A percentile compares a stretch with the other conserved stretches of the same genome.
Conservation (phyloP, 2,797 vertebrate genomes). For the Lepus oiostolus region DNA sequence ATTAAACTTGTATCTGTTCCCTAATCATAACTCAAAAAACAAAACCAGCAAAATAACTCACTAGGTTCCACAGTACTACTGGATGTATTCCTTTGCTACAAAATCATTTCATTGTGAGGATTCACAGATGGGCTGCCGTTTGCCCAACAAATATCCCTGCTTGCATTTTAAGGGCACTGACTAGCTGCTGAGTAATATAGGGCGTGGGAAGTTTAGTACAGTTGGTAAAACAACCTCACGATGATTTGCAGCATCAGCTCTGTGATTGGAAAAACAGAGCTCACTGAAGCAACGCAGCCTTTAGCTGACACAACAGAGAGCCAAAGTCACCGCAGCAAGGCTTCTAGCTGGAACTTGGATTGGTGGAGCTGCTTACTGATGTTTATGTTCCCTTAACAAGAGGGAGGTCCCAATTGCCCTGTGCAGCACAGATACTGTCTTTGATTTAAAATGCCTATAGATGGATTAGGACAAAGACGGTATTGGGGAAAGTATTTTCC, state of each 20-base stretch:
- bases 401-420: not conserved
- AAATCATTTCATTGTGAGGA: conserved; percentile 49
- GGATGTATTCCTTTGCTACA: not conserved
- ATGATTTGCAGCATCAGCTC: conserved; percentile 58
- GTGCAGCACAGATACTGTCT: not conserved
- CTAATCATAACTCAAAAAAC: not conserved
- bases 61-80: not conserved
- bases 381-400: not conserved
- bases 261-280: conserved; percentile 78
- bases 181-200: conserved; percentile 43
- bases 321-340: conserved; percentile 26
- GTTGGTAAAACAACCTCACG: conserved; percentile 44
- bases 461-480: not conserved
- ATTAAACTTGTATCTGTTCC: not conserved
- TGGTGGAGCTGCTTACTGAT: not conserved
- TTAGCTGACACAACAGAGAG: conserved; percentile 70
- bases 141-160: conserved; percentile 54
- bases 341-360: not conserved
- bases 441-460: not conserved
- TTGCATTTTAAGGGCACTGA: conserved; percentile 45
- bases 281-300: conserved; percentile 65
- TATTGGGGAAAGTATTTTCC: conserved; percentile 13
- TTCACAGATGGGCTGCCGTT: conserved; percentile 34
- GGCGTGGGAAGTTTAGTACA: conserved; percentile 60
- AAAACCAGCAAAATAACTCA: not conserved